phyloP scores from a whole-genome alignment of 2,888 invertebrate species.

The Cordylochernes scorpioides region DNA sequence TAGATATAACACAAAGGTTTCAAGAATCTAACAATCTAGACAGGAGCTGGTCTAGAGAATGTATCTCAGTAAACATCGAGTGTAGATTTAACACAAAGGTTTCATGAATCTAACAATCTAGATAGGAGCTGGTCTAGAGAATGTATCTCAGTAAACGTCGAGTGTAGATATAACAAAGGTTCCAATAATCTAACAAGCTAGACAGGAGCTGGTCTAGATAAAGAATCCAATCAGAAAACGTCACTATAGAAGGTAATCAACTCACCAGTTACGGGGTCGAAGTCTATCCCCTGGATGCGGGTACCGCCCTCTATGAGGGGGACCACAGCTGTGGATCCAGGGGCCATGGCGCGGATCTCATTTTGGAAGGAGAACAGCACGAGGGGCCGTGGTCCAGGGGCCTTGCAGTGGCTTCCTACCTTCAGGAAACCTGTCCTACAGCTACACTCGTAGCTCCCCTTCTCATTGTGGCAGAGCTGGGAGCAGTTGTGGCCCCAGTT shows the following conservation, averaged over 20 bases:
- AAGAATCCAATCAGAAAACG: background rate
- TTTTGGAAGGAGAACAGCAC: constrained; percentile 7
- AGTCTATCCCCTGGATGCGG: constrained; percentile 69
- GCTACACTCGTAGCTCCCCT: constrained; percentile 61
- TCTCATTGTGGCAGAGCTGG: constrained; percentile 68
- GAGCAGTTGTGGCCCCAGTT: constrained; percentile 63
- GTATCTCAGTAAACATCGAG: too few species aligned
- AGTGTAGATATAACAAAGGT: too few species aligned
- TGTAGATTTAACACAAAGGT: too few species aligned
- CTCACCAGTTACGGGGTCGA: constrained; percentile 35
- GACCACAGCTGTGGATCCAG: constrained; percentile 15
- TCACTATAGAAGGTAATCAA: constrained; percentile 4
- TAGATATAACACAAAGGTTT: too few species aligned
- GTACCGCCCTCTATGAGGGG: constrained; percentile 50
- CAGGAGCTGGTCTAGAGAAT: too few species aligned
- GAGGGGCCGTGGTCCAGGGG: constrained; percentile 17
- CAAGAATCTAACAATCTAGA: too few species aligned
- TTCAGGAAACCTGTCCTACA: constrained; percentile 48
- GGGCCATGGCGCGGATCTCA: constrained; percentile 43
- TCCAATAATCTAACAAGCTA: too few species aligned
- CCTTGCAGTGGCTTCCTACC: constrained; percentile 55
- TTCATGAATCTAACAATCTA: too few species aligned
- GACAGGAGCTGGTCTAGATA: background rate
- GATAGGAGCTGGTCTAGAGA: too few species aligned
- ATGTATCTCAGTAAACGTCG: too few species aligned